A percentile compares a stretch with the other conserved stretches of the same genome.
Evolutionary conservation across 2,888 invertebrate species (phyloP).

Genomic region (Limnephilus marmoratus): DNA sequence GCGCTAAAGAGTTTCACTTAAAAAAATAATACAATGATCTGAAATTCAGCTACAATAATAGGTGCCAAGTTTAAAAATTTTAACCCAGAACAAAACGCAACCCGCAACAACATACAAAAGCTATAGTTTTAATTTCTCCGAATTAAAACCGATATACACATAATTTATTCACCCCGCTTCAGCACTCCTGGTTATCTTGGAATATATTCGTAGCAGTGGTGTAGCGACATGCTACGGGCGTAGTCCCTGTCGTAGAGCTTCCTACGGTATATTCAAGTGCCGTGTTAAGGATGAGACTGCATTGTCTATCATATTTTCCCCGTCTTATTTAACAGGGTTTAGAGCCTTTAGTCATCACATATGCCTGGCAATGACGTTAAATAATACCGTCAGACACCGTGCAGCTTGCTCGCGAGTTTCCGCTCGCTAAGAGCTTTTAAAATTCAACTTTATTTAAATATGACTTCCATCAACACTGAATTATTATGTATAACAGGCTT

Average conservation of each 20-base stretch:
- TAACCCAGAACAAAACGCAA: not conserved
- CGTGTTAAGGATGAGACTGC: constrained; percentile 27
- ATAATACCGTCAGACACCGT: constrained; percentile 16
- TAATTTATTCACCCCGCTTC: not conserved
- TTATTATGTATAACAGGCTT: not conserved
- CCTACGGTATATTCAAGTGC: not conserved
- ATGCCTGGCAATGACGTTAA: constrained; percentile 41
- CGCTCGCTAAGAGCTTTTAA: not conserved
- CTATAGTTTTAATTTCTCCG: not conserved
- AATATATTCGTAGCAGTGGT: constrained; percentile 24
- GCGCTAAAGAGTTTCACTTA: no score
- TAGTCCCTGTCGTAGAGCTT: not conserved
- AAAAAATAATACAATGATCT: no score
- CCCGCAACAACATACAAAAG: not conserved
- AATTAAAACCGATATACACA: not conserved
- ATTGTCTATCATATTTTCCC: constrained; percentile 39
- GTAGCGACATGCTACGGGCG: constrained; percentile 17
- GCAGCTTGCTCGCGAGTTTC: not conserved
- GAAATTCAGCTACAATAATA: not conserved
- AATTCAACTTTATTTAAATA: not conserved
- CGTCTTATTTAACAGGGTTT: constrained; percentile 35
- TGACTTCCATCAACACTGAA: not conserved
- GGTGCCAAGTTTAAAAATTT: not conserved
- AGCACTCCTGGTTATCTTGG: constrained; percentile 1
- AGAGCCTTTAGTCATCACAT: constrained; percentile 44